Conservation (phyloP, 1,140 invertebrate genomes). For the Hylaeus volcanicus region DNA sequence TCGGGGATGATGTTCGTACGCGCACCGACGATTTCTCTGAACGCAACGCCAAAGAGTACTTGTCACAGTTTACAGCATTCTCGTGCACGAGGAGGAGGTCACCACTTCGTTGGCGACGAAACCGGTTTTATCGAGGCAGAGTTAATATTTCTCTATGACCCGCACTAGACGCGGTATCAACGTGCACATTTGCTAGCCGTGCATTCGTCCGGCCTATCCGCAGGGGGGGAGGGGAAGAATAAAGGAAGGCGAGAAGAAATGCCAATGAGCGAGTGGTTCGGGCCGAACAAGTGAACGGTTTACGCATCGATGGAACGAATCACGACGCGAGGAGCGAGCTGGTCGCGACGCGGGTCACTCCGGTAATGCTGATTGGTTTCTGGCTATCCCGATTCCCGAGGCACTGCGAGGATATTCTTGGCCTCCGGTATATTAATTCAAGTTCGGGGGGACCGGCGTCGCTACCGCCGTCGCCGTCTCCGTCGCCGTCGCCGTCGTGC, state of each 20-base stretch:
- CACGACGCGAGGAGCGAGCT: slow-evolving; percentile 28
- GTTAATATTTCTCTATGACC: slow-evolving; percentile 30
- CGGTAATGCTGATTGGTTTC: slow-evolving; percentile 41
- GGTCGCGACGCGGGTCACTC: slow-evolving; percentile 39
- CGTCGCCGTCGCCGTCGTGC: slow-evolving; percentile 40
- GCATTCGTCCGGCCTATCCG: slow-evolving; percentile 6
- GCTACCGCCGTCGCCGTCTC: slow-evolving; percentile 36
- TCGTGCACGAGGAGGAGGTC: slow-evolving; percentile 49
- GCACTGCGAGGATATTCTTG: slow-evolving; percentile 65
- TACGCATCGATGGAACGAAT: slow-evolving; percentile 19
- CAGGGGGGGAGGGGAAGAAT: neutral
- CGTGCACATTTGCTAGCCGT: slow-evolving; percentile 26
- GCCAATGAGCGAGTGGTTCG: slow-evolving; percentile 15
- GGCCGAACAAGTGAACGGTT: slow-evolving; percentile 29
- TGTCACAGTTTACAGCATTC: slow-evolving; percentile 65
- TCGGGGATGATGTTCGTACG: neutral
- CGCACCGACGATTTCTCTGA: slow-evolving; percentile 21
- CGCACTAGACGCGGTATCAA: slow-evolving; percentile 28
- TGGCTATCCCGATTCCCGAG: slow-evolving; percentile 43
- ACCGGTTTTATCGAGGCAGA: slow-evolving; percentile 55
- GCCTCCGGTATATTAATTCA: slow-evolving; percentile 68
- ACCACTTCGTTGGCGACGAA: slow-evolving; percentile 26
- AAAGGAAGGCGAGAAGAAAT: slow-evolving; percentile 16
- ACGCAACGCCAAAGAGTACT: slow-evolving; percentile 43
- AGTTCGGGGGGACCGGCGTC: slow-evolving; percentile 57